These are phyloP conservation scores for Enteromius afrohamiltoni DNA, from an alignment of 2,797 vertebrate species.

Conservation along the genomic window DNA sequence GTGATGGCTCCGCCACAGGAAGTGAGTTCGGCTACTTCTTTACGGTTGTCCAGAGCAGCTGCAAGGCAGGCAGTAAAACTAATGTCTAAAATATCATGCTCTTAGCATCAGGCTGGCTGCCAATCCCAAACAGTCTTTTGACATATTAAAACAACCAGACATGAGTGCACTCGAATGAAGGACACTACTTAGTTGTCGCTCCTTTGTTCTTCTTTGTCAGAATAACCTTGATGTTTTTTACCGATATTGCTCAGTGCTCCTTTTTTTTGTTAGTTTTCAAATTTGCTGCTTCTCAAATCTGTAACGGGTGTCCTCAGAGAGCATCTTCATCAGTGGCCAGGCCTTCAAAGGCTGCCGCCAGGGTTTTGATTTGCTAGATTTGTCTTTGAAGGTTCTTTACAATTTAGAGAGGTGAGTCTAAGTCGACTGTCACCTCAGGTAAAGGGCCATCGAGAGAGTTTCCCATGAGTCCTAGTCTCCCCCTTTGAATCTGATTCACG, in stretches of 20 bases:
- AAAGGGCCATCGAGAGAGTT: constrained; percentile 10
- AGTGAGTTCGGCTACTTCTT: constrained; percentile 74
- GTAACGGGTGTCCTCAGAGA: constrained; percentile 21
- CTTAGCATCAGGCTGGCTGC: constrained; percentile 1
- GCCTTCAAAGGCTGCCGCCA: constrained; percentile 17
- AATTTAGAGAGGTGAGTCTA: neutral
- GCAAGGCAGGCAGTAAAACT: neutral
- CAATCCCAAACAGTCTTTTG: neutral
- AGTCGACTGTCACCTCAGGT: neutral
- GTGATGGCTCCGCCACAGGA: constrained; percentile 88
- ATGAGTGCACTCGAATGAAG: constrained; percentile 12
- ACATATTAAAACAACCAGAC: neutral
- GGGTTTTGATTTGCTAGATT: constrained; percentile 34
- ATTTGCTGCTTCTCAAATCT: constrained; percentile 7
- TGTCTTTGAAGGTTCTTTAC: constrained; percentile 32
- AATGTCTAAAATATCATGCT: constrained; percentile 26
- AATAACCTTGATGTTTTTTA: constrained; percentile 41
- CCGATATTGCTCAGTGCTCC: constrained; percentile 54
- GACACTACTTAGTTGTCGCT: neutral
- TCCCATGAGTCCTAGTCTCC: constrained; percentile 21
- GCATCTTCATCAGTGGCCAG: constrained; percentile 10
- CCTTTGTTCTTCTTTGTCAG: constrained; percentile 13
- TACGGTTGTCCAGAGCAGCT: constrained; percentile 41
- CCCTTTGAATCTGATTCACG: neutral
- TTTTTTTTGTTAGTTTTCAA: constrained; percentile 6